Percentiles rank a stretch among this genome's conserved stretches.
phyloP scores from a whole-genome alignment of 2,797 vertebrate genomes.

The Harpagifer antarcticus region DNA sequence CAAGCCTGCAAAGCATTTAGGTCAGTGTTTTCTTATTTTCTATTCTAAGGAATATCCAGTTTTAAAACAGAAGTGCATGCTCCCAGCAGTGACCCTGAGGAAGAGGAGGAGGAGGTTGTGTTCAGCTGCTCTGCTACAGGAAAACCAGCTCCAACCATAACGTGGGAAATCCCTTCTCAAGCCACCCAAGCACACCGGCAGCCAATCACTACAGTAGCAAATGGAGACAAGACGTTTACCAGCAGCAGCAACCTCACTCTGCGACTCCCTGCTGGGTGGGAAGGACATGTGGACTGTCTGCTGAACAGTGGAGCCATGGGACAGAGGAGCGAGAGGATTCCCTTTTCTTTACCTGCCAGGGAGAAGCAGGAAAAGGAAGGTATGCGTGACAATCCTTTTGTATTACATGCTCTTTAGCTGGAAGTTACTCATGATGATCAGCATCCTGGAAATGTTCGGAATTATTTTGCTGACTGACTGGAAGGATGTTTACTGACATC shows the following conservation, averaged over 20 bases:
- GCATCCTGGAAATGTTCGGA: background rate
- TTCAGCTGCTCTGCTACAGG: slow-evolving; percentile 82
- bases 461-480: background rate
- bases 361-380: background rate
- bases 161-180: slow-evolving; percentile 44
- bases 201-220: accelerated
- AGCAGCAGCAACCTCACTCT: slow-evolving; percentile 67
- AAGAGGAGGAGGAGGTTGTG: background rate
- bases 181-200: accelerated
- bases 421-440: background rate
- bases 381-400: background rate
- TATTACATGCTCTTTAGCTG: background rate
- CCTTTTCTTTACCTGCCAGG: accelerated
- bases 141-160: slow-evolving; percentile 75
- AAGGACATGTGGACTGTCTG: slow-evolving; percentile 66
- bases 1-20: background rate
- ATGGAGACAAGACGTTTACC: slow-evolving; percentile 66
- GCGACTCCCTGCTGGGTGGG: slow-evolving; percentile 2
- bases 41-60: slow-evolving; percentile 72
- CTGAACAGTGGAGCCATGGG: slow-evolving; percentile 50
- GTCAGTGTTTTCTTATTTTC: background rate
- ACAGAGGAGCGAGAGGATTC: slow-evolving; percentile 29
- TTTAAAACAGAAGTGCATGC: slow-evolving; percentile 7
- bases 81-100: accelerated
- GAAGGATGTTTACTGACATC: background rate